A percentile compares a stretch with the other conserved stretches of the same genome.
These are phyloP conservation scores for Diglossa cyanea DNA, from an alignment of 2,797 vertebrate genomes.

Conservation along the genomic window DNA sequence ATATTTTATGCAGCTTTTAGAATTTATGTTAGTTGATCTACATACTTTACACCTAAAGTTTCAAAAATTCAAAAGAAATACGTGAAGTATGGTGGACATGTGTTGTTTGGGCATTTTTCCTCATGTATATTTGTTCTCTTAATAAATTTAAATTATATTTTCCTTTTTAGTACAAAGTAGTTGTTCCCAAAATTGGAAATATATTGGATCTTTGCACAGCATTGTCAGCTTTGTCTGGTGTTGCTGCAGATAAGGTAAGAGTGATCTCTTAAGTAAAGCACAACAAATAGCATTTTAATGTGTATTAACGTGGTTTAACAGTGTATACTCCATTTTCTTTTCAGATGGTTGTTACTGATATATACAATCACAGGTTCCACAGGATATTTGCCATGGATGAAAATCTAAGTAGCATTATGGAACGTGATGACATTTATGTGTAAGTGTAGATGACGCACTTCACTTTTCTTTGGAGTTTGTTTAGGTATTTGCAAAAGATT, in stretches of 20 bases:
- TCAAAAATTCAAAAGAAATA: not conserved
- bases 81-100: accelerated
- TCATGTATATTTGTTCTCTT: not conserved
- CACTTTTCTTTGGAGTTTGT: not conserved
- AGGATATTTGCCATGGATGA: slow-evolving; percentile 96
- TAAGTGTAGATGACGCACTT: slow-evolving; percentile 77
- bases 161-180: slow-evolving; percentile 91
- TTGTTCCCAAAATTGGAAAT: slow-evolving; percentile 97
- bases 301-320: slow-evolving; percentile 44
- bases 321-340: slow-evolving; percentile 51
- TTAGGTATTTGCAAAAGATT: not conserved
- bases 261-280: not conserved
- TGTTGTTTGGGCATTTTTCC: not conserved
- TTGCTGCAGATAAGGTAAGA: slow-evolving; percentile 92
- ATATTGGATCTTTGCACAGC: slow-evolving; percentile 95
- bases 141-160: not conserved
- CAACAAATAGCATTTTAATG: not conserved
- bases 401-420: slow-evolving; percentile 98
- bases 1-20: not conserved
- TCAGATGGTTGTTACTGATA: slow-evolving; percentile 94
- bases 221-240: slow-evolving; percentile 84
- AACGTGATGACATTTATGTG: slow-evolving; percentile 97
- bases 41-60: not conserved
- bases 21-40: not conserved
- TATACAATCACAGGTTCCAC: slow-evolving; percentile 99